Evolutionary conservation across 2,888 invertebrate genomes (phyloP).

Genomic region (Coelopa pilipes): DNA sequence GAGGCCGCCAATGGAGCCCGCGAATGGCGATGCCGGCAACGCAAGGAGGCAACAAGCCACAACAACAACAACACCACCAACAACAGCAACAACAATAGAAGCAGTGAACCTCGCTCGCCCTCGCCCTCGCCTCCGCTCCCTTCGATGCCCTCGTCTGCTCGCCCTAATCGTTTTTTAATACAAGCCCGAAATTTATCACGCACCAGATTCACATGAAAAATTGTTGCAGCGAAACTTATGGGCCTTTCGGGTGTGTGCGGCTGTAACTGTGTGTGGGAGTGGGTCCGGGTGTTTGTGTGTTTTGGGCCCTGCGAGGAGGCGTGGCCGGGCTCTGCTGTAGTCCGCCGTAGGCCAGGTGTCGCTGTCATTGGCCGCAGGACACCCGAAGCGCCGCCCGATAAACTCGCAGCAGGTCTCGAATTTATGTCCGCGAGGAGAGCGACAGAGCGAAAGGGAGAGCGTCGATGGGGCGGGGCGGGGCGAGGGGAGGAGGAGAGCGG

Average conservation of each 20-base stretch:
- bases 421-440: background rate
- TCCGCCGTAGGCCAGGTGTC: too few relatives aligned
- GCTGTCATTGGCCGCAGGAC: too few relatives aligned
- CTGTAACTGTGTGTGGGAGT: background rate
- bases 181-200: conserved; percentile 7
- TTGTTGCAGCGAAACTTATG: too few relatives aligned
- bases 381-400: too few relatives aligned
- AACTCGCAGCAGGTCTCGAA: background rate
- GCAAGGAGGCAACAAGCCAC: background rate
- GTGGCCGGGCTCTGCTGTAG: background rate
- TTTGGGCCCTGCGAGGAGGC: background rate
- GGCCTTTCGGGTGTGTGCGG: background rate
- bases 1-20: too few relatives aligned
- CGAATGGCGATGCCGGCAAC: too few relatives aligned
- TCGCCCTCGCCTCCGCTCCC: background rate
- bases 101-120: too few relatives aligned
- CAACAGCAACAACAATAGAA: background rate
- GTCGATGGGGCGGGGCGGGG: too few relatives aligned
- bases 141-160: background rate
- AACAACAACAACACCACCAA: conserved; percentile 15
- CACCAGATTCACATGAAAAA: conserved; percentile 10
- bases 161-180: conserved; percentile 20
- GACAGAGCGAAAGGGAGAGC: too few relatives aligned
- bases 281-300: background rate
- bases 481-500: too few relatives aligned